A percentile compares a stretch with the other conserved stretches of the same genome.
Evolutionary conservation across 2,113 vertebrate genomes (phyloP).

Genomic region (Peucedramus taeniatus): DNA sequence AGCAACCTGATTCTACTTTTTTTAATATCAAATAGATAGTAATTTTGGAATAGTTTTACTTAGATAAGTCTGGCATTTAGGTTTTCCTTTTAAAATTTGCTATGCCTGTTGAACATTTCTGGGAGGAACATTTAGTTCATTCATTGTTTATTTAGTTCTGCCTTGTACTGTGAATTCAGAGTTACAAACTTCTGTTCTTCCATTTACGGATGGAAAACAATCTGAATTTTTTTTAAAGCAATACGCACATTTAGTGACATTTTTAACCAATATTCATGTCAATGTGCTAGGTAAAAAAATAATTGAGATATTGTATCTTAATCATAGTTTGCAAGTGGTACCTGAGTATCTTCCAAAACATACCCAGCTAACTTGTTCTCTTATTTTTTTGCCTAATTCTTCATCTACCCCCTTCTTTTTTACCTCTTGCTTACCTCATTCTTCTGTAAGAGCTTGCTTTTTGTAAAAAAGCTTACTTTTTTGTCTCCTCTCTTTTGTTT

Average conservation of each 20-base stretch:
- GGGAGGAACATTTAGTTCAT: neutral
- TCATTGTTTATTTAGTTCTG: neutral
- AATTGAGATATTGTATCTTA: neutral
- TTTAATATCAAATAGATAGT: neutral
- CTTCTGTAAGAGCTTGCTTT: no score
- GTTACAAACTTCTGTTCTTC: neutral
- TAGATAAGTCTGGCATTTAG: neutral
- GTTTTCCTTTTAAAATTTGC: neutral
- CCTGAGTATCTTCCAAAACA: neutral
- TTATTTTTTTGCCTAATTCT: neutral
- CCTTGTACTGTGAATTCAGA: neutral
- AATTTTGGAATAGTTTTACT: neutral
- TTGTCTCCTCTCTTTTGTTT: neutral
- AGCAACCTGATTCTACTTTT: neutral
- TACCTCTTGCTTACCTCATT: neutral
- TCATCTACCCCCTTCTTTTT: neutral
- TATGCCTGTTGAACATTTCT: neutral
- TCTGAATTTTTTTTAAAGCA: neutral
- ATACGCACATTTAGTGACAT: neutral
- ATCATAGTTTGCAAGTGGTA: neutral
- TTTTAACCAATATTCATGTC: neutral
- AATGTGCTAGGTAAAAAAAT: neutral
- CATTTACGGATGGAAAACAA: neutral
- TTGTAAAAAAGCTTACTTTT: neutral
- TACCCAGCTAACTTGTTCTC: neutral